phyloP scores from a whole-genome alignment of 2,113 vertebrate species.

The Varanus salvator region DNA sequence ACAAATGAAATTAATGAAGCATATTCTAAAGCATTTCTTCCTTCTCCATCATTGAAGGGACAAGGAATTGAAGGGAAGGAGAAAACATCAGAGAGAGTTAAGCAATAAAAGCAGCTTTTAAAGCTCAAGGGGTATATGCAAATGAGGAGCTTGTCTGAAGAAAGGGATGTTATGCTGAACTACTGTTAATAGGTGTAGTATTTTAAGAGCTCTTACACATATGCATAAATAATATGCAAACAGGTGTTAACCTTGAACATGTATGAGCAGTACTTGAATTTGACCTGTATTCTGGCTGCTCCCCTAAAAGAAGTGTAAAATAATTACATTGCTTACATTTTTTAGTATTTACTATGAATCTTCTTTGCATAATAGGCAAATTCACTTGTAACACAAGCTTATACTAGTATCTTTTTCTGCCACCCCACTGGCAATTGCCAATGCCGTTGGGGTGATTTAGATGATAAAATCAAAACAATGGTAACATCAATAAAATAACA shows the following conservation, averaged over 20 bases:
- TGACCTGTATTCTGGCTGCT: slow-evolving; percentile 51
- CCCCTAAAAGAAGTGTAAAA: slow-evolving; percentile 46
- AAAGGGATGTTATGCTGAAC: slow-evolving; percentile 75
- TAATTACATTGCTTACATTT: slow-evolving; percentile 60
- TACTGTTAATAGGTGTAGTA: slow-evolving; percentile 75
- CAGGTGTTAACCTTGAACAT: slow-evolving; percentile 70
- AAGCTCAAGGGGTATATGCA: slow-evolving; percentile 68
- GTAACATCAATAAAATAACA: too few species aligned
- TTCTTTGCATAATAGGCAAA: not conserved
- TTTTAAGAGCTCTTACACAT: slow-evolving; percentile 70
- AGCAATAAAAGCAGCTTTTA: slow-evolving; percentile 57
- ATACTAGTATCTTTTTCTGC: too few species aligned
- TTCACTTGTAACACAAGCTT: not conserved
- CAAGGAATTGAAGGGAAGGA: not conserved
- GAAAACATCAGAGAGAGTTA: slow-evolving; percentile 70
- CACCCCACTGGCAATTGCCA: too few species aligned
- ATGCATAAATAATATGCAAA: slow-evolving; percentile 63
- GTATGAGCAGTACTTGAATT: slow-evolving; percentile 45
- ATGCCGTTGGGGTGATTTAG: too few species aligned
- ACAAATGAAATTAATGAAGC: slow-evolving; percentile 66
- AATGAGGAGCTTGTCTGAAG: slow-evolving; percentile 69
- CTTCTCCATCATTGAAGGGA: slow-evolving; percentile 22
- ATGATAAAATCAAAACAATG: too few species aligned
- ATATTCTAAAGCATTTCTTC: slow-evolving; percentile 56
- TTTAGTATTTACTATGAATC: not conserved